These are phyloP conservation scores for Oceanodroma tethys DNA, from an alignment of 2,113 vertebrate genomes.

Conservation along the genomic window DNA sequence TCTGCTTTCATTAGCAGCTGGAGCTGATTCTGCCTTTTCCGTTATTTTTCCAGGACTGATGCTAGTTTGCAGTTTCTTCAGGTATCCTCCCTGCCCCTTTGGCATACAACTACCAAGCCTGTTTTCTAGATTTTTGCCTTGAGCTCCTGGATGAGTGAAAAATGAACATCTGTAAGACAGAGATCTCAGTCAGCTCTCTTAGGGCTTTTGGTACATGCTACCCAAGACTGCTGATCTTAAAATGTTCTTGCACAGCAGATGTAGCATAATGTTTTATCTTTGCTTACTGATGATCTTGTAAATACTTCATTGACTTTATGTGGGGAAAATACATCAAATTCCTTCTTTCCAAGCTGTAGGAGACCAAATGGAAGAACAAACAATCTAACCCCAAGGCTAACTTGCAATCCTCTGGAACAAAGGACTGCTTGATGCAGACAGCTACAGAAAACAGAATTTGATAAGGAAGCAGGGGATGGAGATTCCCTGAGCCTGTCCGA, in stretches of 20 bases:
- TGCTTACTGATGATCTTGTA: neutral
- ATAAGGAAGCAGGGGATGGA: too few species aligned
- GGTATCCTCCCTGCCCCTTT: neutral
- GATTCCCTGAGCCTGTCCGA: too few species aligned
- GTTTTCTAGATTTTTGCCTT: neutral
- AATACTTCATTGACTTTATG: neutral
- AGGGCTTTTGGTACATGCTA: neutral
- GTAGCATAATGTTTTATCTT: neutral
- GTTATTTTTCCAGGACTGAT: neutral
- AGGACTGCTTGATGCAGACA: too few species aligned
- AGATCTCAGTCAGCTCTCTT: neutral
- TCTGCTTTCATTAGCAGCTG: neutral
- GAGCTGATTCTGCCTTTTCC: neutral
- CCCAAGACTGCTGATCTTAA: neutral
- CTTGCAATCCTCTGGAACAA: too few species aligned
- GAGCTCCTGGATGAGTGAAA: neutral
- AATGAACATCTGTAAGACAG: neutral
- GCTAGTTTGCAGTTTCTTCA: neutral
- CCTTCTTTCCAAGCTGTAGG: neutral
- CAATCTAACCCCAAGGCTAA: too few species aligned
- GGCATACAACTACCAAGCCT: too few species aligned
- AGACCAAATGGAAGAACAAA: too few species aligned
- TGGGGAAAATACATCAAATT: neutral
- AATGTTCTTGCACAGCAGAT: neutral
- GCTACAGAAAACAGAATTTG: too few species aligned